Evolutionary conservation across 2,113 vertebrate genomes (phyloP), one percentile per base, ranked within the genome.

Genomic region (Thunnus maccoyii): DNA sequence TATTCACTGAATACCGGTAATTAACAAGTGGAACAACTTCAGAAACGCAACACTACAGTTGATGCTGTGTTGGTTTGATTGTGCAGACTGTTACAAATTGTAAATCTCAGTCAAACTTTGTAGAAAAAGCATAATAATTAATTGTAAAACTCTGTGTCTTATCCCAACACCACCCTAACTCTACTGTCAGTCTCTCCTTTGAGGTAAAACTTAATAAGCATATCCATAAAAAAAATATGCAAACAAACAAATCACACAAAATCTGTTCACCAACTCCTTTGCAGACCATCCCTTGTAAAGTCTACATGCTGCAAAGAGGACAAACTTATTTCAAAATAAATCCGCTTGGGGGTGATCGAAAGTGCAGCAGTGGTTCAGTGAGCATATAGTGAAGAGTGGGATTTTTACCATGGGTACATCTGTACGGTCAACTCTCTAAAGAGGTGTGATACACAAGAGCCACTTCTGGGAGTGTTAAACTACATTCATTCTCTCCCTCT

Each of bases 371-470:
- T 52, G 62, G 22, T 61, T 72, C 55, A 74, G 68, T 32, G 32
- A 52, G 67, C 30, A 66, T 52, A 72, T 11, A 30, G 27, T 30
- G 20, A 48, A 51, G 20, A 72, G 51, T 46, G 20, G 72, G 32
- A 75, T 80, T 82, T 85, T 70, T 41, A 77, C 60, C 12, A 75
- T 51, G 67, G 20, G 17, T 66, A 62, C 69, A 78, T 89, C 70
- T 83, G 76, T 32, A 46, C 46, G 61, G 57, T 78, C 55, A 55
- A 54, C 66, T 71, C 27, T 82, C 80, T 88, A 75, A 87, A 76
- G 83, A 74, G 63, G 75, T 83, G 57, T 66, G 61, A 85, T 86
- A 82, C 61, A 87, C 75, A 80, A 76, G 56, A 88, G 82, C 63
- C 72, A 76, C 77, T 83, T 78, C 83, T 73, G 60, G 47, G 75